phyloP scores from a whole-genome alignment of 2,888 invertebrate species.

The Adela reaumurella region DNA sequence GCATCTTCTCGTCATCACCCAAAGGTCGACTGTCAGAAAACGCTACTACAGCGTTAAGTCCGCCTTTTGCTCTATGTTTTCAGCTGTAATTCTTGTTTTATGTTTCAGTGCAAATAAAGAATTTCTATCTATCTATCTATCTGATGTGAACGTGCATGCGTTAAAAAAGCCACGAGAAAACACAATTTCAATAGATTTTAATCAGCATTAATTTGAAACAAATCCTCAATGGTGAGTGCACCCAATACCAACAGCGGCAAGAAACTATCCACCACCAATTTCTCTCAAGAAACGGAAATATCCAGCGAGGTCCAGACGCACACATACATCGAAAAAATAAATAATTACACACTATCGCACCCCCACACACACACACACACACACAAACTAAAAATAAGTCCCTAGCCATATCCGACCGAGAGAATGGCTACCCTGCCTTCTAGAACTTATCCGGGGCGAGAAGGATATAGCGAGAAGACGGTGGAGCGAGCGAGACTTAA shows the following conservation, averaged over 20 bases:
- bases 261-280: not conserved
- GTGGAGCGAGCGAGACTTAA: constrained; percentile 51
- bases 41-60: too few species aligned
- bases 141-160: too few species aligned
- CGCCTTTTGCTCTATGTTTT: too few species aligned
- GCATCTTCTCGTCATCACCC: too few species aligned
- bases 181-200: too few species aligned
- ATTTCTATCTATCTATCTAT: too few species aligned
- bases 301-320: constrained; percentile 25
- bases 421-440: constrained; percentile 22
- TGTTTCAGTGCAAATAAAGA: too few species aligned
- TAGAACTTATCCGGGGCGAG: constrained; percentile 46
- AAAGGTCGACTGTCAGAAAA: too few species aligned
- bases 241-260: not conserved
- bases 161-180: too few species aligned
- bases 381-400: constrained; percentile 50
- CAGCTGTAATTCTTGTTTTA: too few species aligned
- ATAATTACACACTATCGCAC: constrained; percentile 17
- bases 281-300: not conserved
- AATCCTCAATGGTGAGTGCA: too few species aligned
- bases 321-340: constrained; percentile 17
- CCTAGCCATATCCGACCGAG: constrained; percentile 38
- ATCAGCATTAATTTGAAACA: too few species aligned
- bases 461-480: constrained; percentile 43
- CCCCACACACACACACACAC: constrained; percentile 22